Percentiles rank a stretch among this genome's conserved stretches.
Conservation (phyloP, 2,113 vertebrate genomes). For the Labeo catla region DNA sequence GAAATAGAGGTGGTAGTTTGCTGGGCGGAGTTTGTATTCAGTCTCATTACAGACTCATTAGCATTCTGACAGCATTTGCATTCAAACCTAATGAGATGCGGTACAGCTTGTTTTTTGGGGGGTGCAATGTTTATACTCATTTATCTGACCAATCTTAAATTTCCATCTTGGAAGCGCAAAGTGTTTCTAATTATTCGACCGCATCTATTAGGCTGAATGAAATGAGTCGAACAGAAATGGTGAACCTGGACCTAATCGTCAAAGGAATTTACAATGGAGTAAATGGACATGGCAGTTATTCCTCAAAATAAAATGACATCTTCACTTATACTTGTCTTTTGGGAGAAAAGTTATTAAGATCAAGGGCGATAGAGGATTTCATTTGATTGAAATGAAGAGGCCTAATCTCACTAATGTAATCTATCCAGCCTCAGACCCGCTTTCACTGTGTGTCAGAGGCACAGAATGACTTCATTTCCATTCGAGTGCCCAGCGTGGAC, state of each 20-base stretch:
- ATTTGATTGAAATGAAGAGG: slow-evolving; percentile 78
- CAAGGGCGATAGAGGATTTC: slow-evolving; percentile 71
- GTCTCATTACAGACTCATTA: slow-evolving; percentile 41
- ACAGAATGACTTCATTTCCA: slow-evolving; percentile 73
- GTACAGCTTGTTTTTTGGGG: slow-evolving; percentile 2
- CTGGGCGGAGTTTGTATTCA: slow-evolving; percentile 24
- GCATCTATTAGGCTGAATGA: neutral
- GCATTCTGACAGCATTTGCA: slow-evolving; percentile 30
- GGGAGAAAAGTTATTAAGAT: slow-evolving; percentile 59
- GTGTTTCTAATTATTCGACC: slow-evolving; percentile 29
- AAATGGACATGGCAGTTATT: slow-evolving; percentile 27
- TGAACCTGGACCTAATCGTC: slow-evolving; percentile 10
- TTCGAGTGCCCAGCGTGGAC: slow-evolving; percentile 70
- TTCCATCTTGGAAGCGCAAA: slow-evolving; percentile 38
- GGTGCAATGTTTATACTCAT: slow-evolving; percentile 16
- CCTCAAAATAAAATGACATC: slow-evolving; percentile 34
- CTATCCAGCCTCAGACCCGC: slow-evolving; percentile 64
- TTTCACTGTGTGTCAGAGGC: slow-evolving; percentile 66
- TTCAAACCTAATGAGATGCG: slow-evolving; percentile 24
- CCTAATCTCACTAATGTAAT: slow-evolving; percentile 78
- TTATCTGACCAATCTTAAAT: slow-evolving; percentile 37
- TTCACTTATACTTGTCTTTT: slow-evolving; percentile 36
- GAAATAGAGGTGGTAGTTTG: slow-evolving; percentile 3
- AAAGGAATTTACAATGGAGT: slow-evolving; percentile 22
- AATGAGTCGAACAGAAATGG: slow-evolving; percentile 23